Evolutionary conservation across 1,140 invertebrate genomes (phyloP), one percentile per base, ranked within the genome.

Genomic region (Drosophila mayri): DNA sequence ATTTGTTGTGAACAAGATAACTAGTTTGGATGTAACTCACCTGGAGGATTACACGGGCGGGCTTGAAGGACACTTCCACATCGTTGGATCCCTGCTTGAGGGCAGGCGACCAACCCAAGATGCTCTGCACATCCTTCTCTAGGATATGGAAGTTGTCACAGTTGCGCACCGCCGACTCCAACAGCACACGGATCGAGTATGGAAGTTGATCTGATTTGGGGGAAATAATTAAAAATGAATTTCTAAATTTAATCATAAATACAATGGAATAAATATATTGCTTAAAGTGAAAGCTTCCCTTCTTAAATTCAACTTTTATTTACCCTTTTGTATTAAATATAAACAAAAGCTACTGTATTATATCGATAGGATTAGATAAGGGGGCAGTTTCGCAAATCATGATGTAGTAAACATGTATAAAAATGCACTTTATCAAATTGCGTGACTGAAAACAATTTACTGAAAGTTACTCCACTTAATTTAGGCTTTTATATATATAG

Each of bases 51-150:
- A 99, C 99, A 90, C 99, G 94, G 0, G 98, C 97, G 3, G 99
- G 98, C 93, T 97, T 98, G 92, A 99, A 99, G 1, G 98, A 96
- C 37, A 99, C 96, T 94, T 99, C 99, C n/a, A 97, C 96, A 52
- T 95, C 96, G 22, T 94, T 94, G 78, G 95, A 93, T 8, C 93
- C 92, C 38, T 92, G 88, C 60, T 84, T 87, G 12, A 93, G 98
- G 96, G 92, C 96, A 95, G 43, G 93, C 90, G 93, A 98, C 99
- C 99, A 99, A 75, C 97, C 94, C n/a, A 99, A 93, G 43, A 99
- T 97, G 76, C 96, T 98, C 66, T 97, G 93, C 1, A 99, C 98
- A 94, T 99, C 98, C 57, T 94, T 94, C 91, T 97, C 94, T 44
- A 95, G 95, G 8, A 98, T 95, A 93, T 98, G 97, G 92, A 99